phyloP scores from a whole-genome alignment of 2,797 vertebrate genomes.

The Petrocephalus sullivani region DNA sequence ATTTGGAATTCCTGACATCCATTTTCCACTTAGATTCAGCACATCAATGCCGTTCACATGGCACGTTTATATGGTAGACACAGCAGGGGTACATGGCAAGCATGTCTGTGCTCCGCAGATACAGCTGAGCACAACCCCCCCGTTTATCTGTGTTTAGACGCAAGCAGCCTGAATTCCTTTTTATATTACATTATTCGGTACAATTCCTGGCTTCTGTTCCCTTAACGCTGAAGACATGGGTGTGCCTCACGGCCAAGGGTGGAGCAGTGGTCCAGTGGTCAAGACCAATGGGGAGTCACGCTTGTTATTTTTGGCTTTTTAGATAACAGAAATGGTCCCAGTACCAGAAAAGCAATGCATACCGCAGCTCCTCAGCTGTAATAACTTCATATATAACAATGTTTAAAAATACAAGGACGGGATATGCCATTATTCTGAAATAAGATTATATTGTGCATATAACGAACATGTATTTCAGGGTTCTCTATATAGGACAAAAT shows the following conservation, averaged over 20 bases:
- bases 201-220: background rate
- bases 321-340: background rate
- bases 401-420: background rate
- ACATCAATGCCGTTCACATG: slow-evolving; percentile 58
- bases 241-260: background rate
- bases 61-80: slow-evolving; percentile 56
- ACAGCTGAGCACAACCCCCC: background rate
- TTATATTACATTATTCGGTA: background rate
- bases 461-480: background rate
- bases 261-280: background rate
- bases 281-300: background rate
- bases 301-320: background rate
- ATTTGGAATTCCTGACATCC: slow-evolving; percentile 61
- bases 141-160: background rate
- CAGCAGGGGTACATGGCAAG: slow-evolving; percentile 34
- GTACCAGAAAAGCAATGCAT: background rate
- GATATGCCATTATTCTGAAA: background rate
- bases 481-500: background rate
- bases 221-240: background rate
- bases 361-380: background rate
- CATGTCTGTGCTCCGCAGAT: background rate
- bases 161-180: background rate
- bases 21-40: slow-evolving; percentile 55
- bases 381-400: background rate
- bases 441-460: background rate